These are phyloP conservation scores for Oreochromis aureus DNA, from an alignment of 2,113 vertebrate genomes.

Conservation along the genomic window DNA sequence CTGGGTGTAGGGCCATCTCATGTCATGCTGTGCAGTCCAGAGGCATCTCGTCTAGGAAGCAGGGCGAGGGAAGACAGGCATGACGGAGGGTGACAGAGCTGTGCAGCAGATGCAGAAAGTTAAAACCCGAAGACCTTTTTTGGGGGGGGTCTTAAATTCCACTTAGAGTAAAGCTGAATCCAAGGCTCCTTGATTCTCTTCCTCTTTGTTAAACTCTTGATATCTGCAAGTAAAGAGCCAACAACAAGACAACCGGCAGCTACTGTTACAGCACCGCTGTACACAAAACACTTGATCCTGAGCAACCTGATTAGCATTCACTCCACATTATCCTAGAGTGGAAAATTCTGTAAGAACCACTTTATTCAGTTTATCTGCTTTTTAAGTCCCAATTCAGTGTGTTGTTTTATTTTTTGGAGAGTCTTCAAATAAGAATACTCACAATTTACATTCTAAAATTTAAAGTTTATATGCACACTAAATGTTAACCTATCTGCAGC, in stretches of 20 bases:
- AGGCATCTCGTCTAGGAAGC: conserved; percentile 27
- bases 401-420: not conserved
- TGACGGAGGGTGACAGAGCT: conserved; percentile 59
- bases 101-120: not conserved
- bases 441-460: not conserved
- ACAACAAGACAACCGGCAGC: not conserved
- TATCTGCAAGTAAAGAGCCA: not conserved
- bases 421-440: not conserved
- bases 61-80: conserved; percentile 55
- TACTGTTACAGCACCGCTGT: not conserved
- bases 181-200: not conserved
- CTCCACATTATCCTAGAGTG: not conserved
- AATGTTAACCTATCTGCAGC: not conserved
- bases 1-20: conserved; percentile 21
- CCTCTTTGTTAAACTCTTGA: not conserved
- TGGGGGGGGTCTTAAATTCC: not conserved
- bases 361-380: not conserved
- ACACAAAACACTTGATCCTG: not conserved
- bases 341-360: not conserved
- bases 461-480: not conserved
- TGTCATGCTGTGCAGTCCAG: conserved; percentile 36
- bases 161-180: not conserved
- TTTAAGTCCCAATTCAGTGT: not conserved
- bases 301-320: not conserved
- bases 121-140: not conserved